Base-by-base conservation (phyloP, 2,113 vertebrate genomes). In the Myocastor coypus region DNA sequence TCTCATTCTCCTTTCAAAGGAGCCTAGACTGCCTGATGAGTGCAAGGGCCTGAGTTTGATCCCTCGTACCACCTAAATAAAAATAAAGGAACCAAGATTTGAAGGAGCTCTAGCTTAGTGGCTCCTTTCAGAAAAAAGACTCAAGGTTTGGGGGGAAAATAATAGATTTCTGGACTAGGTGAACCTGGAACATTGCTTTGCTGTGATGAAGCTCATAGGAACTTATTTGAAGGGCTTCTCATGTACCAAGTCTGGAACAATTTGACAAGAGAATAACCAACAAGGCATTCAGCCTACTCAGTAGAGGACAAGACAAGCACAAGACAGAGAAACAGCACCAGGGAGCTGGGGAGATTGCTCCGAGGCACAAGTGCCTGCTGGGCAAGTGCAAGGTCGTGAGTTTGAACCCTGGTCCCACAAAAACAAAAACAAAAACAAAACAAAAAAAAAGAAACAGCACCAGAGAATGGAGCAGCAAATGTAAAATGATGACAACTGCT, bases 1-100 rank as follows among this genome's bases (percentile, higher is more conserved):
- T 87, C 46, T 46, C 77, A 83, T 71, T 57, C n/a, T 78, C 22
- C 52, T 66, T 63, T 87, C 32, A 63, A 83, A 96, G 90, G 40
- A 83, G 87, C 28, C 17, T 77, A 55, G n/a, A 40, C 34, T 77
- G 11, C 52, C 52, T 55, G 12, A 14, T 12, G 14, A 55, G 52
- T 55, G 52, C 52, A 55, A 55, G 52, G 52, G 52, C 11, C 52
- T 55, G 52, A 55, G 52, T 55, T 55, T 12, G 14, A 55, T 55
- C 52, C 52, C 52, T 55, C 11, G 52, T 55, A 55, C 52, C 52
- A 55, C 52, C 3, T 13, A 55, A 55, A 55, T 55, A 55, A 55
- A 55, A 55, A 55, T 55, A 55, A 55, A 96, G 87, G 40, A 83
- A 87, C 28, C 17, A 82, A 55, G 42, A 40, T n/a, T 77, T 63